Evolutionary conservation across 1,140 invertebrate genomes (phyloP), one percentile per base, ranked within the genome.

Genomic region (Dermatophagoides farinae): DNA sequence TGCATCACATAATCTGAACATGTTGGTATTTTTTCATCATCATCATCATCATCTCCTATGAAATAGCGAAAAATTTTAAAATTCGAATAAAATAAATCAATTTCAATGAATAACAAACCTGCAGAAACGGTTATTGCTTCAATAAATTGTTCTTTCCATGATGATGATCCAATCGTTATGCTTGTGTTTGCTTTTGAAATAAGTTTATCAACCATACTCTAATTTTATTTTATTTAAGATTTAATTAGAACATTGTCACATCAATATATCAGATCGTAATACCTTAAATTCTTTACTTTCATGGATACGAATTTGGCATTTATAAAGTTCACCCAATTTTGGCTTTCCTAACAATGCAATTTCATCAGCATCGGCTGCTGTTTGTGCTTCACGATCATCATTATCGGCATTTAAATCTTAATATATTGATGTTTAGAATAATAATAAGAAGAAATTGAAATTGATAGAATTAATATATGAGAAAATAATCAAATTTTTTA

Each of bases 241-340:
- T 31, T n/a, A n/a, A n/a, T n/a, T n/a, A n/a, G n/a, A n/a, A 31
- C 20, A 11, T 43, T 57, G 12, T 6, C 23, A 44, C 20, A 10
- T 22, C 37, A 37, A 40, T 2, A n/a, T n/a, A n/a, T n/a, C n/a
- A 25, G 22, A 16, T 18, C 16, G 12, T 8, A 14, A 38, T 68
- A 91, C 89, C 82, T 95, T 97, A 74, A 97, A 97, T 75, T 97
- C 93, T 72, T 91, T 89, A 74, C 88, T 95, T 72, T 98, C 93
- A 69, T 88, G 91, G 67, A 98, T 86, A 65, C 85, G 79, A 64
- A 97, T 80, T 74, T 86, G 82, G 50, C 86, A 82, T 65, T 82
- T 79, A 62, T 78, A 81, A 67, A 84, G 79, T 61, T 92, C 87
- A 9, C 92, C 92, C 46, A 90, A 76, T 65, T 83, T 79, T 6